Evolutionary conservation across 2,797 vertebrate species (phyloP), one percentile per base, ranked within the genome.

Genomic region (Gymnothorax reevesii): DNA sequence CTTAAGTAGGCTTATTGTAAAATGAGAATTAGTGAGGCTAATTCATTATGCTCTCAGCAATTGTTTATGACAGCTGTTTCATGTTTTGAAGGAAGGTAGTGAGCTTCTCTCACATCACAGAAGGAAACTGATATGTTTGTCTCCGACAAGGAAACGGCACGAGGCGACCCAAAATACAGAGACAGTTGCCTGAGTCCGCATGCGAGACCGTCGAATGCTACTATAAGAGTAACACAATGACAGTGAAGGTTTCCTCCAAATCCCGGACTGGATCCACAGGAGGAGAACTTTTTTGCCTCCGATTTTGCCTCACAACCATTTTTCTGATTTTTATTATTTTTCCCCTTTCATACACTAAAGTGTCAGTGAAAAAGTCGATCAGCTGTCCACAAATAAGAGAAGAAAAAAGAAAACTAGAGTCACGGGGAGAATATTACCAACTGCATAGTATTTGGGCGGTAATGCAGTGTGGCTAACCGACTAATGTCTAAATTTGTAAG

Each of bases 191-290:
- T 87, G 71, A 89, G 88, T 90, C 84, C 86, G 87, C 88, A 86
- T 83, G 88, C 89, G 90, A 88, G 86, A 89, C 75, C 86, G 89
- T 80, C 90, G 88, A 87, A 86, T 84, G 85, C 89, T 91, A 92
- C 90, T 91, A 92, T 92, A 88, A 93, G 94, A 94, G 90, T 88
- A 91, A 93, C 89, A 90, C 88, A 92, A 90, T 90, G 88, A 91
- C 85, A 88, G 75, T 88, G 59, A 80, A 27, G 87, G 92, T 85
- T 89, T 85, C 55, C 83, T 86, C 85, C 86, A 96, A 96, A 95
- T 57, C 89, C 87, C 89, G 95, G 90, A 92, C 77, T 83, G 92
- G 94, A 83, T 10, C 17, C 57, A 20, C 15, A 12, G 20, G 86
- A 87, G 89, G 42, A 82, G 60, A 85, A 84, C 89, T 3, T 7